These are phyloP conservation scores for Girardinichthys multiradiatus DNA, from an alignment of 2,113 vertebrate genomes.

Conservation along the genomic window DNA sequence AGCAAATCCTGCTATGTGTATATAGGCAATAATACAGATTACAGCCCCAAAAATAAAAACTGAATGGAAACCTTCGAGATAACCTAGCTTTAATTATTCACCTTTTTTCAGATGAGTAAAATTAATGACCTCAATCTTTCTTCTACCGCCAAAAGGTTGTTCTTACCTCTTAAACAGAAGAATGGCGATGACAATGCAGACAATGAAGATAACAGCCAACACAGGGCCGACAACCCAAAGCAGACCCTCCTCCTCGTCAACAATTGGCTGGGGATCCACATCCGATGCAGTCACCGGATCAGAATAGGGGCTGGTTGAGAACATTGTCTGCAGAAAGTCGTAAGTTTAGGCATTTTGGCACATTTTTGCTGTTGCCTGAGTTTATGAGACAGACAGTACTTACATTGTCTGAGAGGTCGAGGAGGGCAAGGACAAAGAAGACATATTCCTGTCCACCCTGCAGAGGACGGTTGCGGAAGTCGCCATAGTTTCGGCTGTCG, in stretches of 20 bases:
- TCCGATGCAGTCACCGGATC: slow-evolving; percentile 94
- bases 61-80: not conserved
- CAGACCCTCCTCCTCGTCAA: slow-evolving; percentile 97
- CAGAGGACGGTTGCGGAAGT: slow-evolving; percentile 93
- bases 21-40: slow-evolving; percentile 1
- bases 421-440: slow-evolving; percentile 94
- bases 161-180: slow-evolving; percentile 98
- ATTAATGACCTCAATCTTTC: not conserved
- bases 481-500: slow-evolving; percentile 91
- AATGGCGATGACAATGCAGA: slow-evolving; percentile 99
- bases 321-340: slow-evolving; percentile 87
- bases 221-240: slow-evolving; percentile 99
- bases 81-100: not conserved
- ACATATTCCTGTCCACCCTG: slow-evolving; percentile 96
- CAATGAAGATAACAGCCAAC: slow-evolving; percentile 97
- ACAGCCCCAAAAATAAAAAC: not conserved
- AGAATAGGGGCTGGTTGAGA: slow-evolving; percentile 95
- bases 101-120: not conserved
- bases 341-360: not conserved
- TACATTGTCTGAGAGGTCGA: slow-evolving; percentile 96
- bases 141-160: not conserved
- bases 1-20: slow-evolving; percentile 1
- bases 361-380: not conserved
- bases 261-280: slow-evolving; percentile 94
- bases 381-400: slow-evolving; percentile 64